A percentile compares a stretch with the other conserved stretches of the same genome.
Conservation (phyloP, 1,140 invertebrate species). For the Bactericera cockerelli region DNA sequence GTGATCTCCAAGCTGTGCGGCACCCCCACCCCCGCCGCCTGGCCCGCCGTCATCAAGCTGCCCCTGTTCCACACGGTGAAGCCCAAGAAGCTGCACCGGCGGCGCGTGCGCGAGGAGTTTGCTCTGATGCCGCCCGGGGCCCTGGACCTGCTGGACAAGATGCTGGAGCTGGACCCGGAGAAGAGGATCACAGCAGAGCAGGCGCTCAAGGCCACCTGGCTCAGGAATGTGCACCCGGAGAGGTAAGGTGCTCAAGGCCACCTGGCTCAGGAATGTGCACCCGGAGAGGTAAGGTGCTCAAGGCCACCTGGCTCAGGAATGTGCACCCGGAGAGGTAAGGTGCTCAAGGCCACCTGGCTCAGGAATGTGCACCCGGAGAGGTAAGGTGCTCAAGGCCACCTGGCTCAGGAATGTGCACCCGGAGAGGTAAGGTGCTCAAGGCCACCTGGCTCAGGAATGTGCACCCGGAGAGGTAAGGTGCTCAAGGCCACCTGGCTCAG, state of each 20-base stretch:
- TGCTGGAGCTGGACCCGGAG: slow-evolving; percentile 91
- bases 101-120: slow-evolving; percentile 85
- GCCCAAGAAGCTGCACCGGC: slow-evolving; percentile 76
- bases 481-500: too few relatives aligned
- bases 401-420: too few relatives aligned
- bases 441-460: too few relatives aligned
- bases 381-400: too few relatives aligned
- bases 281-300: too few relatives aligned
- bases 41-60: slow-evolving; percentile 92
- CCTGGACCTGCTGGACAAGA: slow-evolving; percentile 85
- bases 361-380: too few relatives aligned
- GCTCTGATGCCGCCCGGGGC: slow-evolving; percentile 74
- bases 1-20: slow-evolving; percentile 90
- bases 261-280: too few relatives aligned
- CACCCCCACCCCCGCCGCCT: slow-evolving; percentile 88
- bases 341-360: too few relatives aligned
- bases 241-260: slow-evolving; percentile 42
- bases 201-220: slow-evolving; percentile 85
- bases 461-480: too few relatives aligned
- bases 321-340: too few relatives aligned
- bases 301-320: too few relatives aligned
- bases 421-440: too few relatives aligned
- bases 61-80: slow-evolving; percentile 84
- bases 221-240: slow-evolving; percentile 78
- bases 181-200: slow-evolving; percentile 87